Base-by-base conservation (phyloP, 2,113 vertebrate genomes). In the Bubo bubo region DNA sequence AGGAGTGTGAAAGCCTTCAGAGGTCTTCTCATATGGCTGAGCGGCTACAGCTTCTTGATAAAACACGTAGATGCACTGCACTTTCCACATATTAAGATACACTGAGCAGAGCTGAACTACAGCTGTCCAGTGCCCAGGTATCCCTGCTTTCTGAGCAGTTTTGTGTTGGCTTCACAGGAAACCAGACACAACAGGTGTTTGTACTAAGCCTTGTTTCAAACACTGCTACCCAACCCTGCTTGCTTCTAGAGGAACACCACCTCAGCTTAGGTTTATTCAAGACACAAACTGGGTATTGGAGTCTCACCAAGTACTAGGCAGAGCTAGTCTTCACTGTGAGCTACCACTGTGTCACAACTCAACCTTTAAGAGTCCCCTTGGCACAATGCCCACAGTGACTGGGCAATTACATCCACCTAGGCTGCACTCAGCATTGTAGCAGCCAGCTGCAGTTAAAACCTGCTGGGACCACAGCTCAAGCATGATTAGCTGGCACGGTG, bases 391-490 rank as follows among this genome's bases (percentile, higher is more conserved):
- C 50, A 26, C 0, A 0, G 71, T 70, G 91, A 87, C 84, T 91
- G 97, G 92, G 93, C 95, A 93, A 24, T 79, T 32, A 1, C 52
- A 60, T 70, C 75, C 80, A 93, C 86, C 86, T 91, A 82, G 91
- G 94, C 93, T 95, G 28, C 4, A 3, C 30, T 88, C 52, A 82
- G 77, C 8, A 0, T 50, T 73, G 58, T 96, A 80, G 83, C 95
- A 96, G 95, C 95, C 94, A 95, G 41, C 91, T 94, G 84, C 86
- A 93, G 86, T 91, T 75, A 86, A 96, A 95, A 87, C 66, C 93
- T 95, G 91, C 91, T 90, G 95, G 83, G 92, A 93, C 91, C 70
- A 64, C 2, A 23, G 84, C 89, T 91, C 93, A 45, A 82, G 77
- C 80, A 58, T 8, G 22, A 76, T 87, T 79, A 95, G 79, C 76